Percentiles rank a stretch among this genome's conserved stretches.
Evolutionary conservation across 2,888 invertebrate genomes (phyloP).

Genomic region (Himalopsyche tibetana): DNA sequence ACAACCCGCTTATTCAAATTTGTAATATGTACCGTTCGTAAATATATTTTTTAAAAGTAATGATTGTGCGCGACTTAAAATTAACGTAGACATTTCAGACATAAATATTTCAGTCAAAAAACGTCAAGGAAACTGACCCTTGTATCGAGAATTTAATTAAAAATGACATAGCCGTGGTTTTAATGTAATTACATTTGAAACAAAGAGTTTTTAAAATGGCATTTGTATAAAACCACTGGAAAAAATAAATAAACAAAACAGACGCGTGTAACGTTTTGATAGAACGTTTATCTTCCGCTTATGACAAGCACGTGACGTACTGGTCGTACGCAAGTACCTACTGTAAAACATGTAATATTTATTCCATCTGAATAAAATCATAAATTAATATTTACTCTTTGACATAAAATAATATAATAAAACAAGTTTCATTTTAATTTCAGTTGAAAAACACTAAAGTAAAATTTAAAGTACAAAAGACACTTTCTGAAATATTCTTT

Average conservation of each 20-base stretch:
- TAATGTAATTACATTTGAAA: conserved; percentile 35
- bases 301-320: conserved; percentile 46
- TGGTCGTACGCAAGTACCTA: conserved; percentile 7
- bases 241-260: conserved; percentile 17
- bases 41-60: too few relatives aligned
- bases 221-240: conserved; percentile 33
- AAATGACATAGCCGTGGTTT: conserved; percentile 19
- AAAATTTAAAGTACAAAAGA: too few relatives aligned
- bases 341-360: not conserved
- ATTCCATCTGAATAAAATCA: not conserved
- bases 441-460: too few relatives aligned
- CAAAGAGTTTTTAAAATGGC: conserved; percentile 42
- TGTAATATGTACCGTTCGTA: too few relatives aligned
- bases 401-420: too few relatives aligned
- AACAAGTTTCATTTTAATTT: too few relatives aligned
- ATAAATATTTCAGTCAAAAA: not conserved
- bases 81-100: too few relatives aligned
- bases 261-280: conserved; percentile 51
- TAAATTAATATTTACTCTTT: too few relatives aligned
- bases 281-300: conserved; percentile 57
- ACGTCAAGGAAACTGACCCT: conserved; percentile 10
- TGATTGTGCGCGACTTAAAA: too few relatives aligned
- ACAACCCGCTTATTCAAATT: too few relatives aligned
- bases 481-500: too few relatives aligned
- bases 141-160: conserved; percentile 25